Conservation (phyloP, 2,888 invertebrate species). For the Cryptocephalus moraei region DNA sequence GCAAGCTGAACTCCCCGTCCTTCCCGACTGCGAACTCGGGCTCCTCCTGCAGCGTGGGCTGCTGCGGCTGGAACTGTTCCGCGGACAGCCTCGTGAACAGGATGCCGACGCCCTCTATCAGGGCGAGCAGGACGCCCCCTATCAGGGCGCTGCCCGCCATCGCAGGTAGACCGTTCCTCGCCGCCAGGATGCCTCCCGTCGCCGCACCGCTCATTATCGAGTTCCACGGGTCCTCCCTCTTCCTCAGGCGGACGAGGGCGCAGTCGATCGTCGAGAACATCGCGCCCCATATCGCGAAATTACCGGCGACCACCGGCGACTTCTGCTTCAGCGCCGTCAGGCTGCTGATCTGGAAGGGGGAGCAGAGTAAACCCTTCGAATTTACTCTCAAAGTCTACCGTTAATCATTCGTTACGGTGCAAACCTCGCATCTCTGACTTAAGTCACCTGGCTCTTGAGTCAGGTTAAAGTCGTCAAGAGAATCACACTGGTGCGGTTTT, state of each 20-base stretch:
- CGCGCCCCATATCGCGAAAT: constrained; percentile 98
- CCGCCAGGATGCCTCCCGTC: constrained; percentile 92
- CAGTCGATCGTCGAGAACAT: constrained; percentile 98
- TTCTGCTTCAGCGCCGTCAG: constrained; percentile 74
- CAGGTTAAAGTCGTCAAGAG: too few relatives aligned
- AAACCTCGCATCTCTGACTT: too few relatives aligned
- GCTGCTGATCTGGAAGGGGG: constrained; percentile 53
- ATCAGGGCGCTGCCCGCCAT: constrained; percentile 95
- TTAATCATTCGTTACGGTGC: too few relatives aligned
- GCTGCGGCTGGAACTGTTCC: constrained; percentile 83
- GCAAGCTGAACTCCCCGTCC: too few relatives aligned
- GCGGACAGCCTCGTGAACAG: constrained; percentile 85
- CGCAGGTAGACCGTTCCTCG: constrained; percentile 80
- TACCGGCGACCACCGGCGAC: constrained; percentile 88
- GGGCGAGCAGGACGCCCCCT: constrained; percentile 86
- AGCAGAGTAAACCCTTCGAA: too few relatives aligned
- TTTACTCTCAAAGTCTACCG: too few relatives aligned
- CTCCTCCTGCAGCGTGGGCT: constrained; percentile 60
- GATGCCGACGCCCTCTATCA: constrained; percentile 97
- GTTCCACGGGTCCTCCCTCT: constrained; percentile 98
- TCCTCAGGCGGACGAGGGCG: constrained; percentile 81
- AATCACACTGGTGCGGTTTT: too few relatives aligned
- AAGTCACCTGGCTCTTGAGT: too few relatives aligned
- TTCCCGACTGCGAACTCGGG: too few relatives aligned
- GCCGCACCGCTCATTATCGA: constrained; percentile 90